A percentile compares a stretch with the other conserved stretches of the same genome.
Evolutionary conservation across 2,113 vertebrate species (phyloP).

Genomic region (Nymphicus hollandicus): DNA sequence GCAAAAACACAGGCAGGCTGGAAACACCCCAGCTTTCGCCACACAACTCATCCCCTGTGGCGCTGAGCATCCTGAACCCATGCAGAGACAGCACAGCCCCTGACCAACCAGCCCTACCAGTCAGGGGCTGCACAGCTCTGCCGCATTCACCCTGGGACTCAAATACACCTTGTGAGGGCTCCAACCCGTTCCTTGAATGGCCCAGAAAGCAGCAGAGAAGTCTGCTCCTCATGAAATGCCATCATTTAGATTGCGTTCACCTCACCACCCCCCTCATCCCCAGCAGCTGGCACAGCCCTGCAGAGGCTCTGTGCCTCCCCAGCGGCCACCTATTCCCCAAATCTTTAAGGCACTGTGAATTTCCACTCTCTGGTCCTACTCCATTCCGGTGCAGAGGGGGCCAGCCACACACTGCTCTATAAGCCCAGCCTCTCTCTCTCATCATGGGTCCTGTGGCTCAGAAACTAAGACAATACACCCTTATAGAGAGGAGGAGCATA

Average conservation of each 20-base stretch:
- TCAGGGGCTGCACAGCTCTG: neutral
- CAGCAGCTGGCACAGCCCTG: neutral
- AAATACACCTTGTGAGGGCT: rapidly evolving
- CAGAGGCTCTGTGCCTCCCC: neutral
- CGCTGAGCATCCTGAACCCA: neutral
- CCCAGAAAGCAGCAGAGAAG: neutral
- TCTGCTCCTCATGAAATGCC: neutral
- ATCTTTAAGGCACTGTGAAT: neutral
- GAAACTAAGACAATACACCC: neutral
- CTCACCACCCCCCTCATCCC: neutral
- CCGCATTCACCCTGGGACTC: neutral
- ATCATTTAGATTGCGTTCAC: neutral
- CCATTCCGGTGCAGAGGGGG: neutral
- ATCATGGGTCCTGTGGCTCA: neutral
- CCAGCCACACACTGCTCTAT: neutral
- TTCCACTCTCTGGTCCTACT: neutral
- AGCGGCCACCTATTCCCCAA: neutral
- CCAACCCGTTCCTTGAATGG: neutral
- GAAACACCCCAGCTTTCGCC: neutral
- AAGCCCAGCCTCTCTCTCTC: neutral
- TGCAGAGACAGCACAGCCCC: neutral
- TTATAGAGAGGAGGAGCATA: neutral
- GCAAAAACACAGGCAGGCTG: neutral
- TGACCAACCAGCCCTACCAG: neutral
- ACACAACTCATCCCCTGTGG: neutral